Percentiles rank a stretch among this genome's conserved stretches.
Evolutionary conservation across 2,113 vertebrate genomes (phyloP).

Genomic region (Isurus oxyrinchus): DNA sequence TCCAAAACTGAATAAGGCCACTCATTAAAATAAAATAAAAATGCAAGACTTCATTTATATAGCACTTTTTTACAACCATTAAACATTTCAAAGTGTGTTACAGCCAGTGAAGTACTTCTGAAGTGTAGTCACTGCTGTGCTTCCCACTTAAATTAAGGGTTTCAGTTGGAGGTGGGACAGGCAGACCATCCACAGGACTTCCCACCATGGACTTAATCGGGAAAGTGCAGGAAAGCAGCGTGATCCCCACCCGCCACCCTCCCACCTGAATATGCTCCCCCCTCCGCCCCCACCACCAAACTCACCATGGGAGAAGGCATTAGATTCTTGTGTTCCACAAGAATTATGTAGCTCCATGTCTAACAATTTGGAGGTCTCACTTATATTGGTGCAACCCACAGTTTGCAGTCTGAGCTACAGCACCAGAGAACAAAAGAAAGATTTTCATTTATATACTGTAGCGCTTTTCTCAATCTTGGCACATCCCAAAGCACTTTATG

Average conservation of each 20-base stretch:
- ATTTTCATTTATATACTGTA: neutral
- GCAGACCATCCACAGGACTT: no score
- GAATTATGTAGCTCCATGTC: neutral
- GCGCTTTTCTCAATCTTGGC: neutral
- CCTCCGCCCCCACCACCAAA: no score
- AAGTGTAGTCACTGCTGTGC: neutral
- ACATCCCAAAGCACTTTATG: neutral
- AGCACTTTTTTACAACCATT: neutral
- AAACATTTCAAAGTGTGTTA: neutral
- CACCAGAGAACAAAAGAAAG: neutral
- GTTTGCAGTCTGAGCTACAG: neutral
- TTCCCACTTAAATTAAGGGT: no score
- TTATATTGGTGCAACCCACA: neutral
- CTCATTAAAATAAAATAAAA: neutral
- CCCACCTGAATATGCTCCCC: no score
- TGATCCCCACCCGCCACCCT: no score
- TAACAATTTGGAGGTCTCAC: neutral
- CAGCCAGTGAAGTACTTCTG: neutral
- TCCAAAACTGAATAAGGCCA: neutral
- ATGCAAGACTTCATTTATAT: no score
- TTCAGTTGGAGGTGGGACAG: no score
- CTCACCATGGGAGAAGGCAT: no score
- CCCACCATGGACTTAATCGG: no score
- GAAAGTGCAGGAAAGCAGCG: no score
- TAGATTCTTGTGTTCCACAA: no score